Evolutionary conservation across 2,888 invertebrate species (phyloP), one percentile per base, ranked within the genome.

Genomic region (Rhagonycha fulva): DNA sequence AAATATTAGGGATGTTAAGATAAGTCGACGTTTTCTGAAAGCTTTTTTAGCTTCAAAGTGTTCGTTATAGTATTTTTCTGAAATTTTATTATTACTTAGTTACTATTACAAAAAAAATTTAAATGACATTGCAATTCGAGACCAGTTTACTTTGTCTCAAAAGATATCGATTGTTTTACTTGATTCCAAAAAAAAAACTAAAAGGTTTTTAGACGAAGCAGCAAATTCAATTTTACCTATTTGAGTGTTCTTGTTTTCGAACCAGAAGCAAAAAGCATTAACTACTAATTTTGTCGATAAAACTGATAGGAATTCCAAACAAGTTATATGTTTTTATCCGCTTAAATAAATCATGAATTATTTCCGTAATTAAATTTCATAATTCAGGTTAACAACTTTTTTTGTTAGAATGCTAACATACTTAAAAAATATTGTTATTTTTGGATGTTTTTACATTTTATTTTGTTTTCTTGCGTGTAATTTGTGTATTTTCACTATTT

Each of bases 191-290:
- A 47, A 19, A n/a, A n/a, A 66, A 47, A 66, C 47, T 71, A 71
- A 71, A 71, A 71, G 71, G 71, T 66, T 71, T 63, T 66, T 62
- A 71, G 66, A 30, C 71, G 71, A 66, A 71, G 71, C 71, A 66
- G 71, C 26, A 71, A 71, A 71, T 71, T 71, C 71, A 71, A 71
- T 71, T 71, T 71, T 60, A 66, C 66, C 47, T 63, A 66, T 71
- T 71, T 62, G 61, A 61, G 70, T 30, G 70, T 70, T 28, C 70
- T 28, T 66, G 30, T 71, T 62, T 30, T 26, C 66, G 14, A 66
- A 63, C 19, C 19, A 71, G 19, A 47, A 32, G 63, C 28, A 70
- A 60, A 19, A 70, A 62, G 14, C 62, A 70, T 70, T 71, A 47
- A 47, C 47, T 47, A 47, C 47, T 71, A 66, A 66, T 71, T 66